Conservation (phyloP, 64 coral and sea anemone species). For the Platygyra sinensis region DNA sequence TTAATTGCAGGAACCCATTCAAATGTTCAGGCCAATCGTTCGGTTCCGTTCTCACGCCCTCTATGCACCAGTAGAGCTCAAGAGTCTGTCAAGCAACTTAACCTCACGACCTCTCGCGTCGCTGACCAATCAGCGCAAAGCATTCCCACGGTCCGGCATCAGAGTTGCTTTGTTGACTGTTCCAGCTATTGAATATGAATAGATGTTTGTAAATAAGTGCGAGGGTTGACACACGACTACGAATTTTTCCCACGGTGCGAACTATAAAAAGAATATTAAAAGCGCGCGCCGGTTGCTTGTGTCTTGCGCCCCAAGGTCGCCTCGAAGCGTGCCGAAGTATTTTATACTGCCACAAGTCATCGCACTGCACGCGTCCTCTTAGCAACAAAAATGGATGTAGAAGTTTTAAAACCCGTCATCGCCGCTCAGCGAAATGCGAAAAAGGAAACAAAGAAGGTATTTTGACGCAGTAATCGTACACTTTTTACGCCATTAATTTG, state of each 20-base stretch:
- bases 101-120: constrained; percentile 73
- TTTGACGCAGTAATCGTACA: neutral
- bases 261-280: constrained; percentile 98
- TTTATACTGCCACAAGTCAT: constrained; percentile 12
- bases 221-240: constrained; percentile 96
- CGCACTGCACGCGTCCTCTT: constrained; percentile 42
- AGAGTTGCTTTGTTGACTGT: constrained; percentile 71
- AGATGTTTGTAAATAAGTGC: constrained; percentile 99
- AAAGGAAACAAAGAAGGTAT: constrained; percentile 94
- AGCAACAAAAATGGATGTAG: constrained; percentile 58
- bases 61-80: constrained; percentile 85
- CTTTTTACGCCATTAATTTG: constrained; percentile 15
- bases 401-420: constrained; percentile 54
- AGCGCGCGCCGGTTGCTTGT: constrained; percentile 27
- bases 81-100: constrained; percentile 87
- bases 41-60: constrained; percentile 93
- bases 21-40: constrained; percentile 78
- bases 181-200: constrained; percentile 87
- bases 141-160: constrained; percentile 92
- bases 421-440: constrained; percentile 63
- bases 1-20: constrained; percentile 83
- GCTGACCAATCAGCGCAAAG: constrained; percentile 75
- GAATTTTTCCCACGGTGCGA: constrained; percentile 98
- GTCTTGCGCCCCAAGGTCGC: constrained; percentile 32
- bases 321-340: constrained; percentile 48